These are phyloP conservation scores for Accipiter cooperii DNA, from an alignment of 2,113 vertebrate species.

Conservation along the genomic window DNA sequence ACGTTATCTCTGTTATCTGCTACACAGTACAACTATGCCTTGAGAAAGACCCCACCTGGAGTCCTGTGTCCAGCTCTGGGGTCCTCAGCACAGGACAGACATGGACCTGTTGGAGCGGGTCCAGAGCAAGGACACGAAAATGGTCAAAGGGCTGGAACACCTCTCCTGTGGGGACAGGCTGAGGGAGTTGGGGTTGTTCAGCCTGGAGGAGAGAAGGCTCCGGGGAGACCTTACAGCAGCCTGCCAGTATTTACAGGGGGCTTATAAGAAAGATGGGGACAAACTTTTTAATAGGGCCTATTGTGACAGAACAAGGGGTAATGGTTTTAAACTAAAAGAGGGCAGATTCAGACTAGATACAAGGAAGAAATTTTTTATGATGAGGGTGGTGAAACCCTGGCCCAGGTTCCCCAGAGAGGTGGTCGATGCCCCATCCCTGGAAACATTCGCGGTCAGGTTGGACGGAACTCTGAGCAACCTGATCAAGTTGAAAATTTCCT, in stretches of 20 bases:
- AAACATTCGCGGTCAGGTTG: not conserved
- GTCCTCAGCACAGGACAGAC: no score
- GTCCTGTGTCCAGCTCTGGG: not conserved
- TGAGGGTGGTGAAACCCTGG: not conserved
- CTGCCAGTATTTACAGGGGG: not conserved
- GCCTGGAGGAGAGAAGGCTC: not conserved
- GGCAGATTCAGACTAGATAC: not conserved
- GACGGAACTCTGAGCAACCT: not conserved
- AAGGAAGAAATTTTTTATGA: not conserved
- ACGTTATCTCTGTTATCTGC: not conserved
- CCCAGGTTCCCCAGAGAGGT: not conserved
- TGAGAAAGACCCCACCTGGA: not conserved
- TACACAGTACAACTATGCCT: rapidly evolving
- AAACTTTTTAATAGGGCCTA: no score
- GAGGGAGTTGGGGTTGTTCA: not conserved
- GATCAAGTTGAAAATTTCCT: not conserved
- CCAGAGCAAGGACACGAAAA: no score
- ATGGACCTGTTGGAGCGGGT: no score
- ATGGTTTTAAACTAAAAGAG: not conserved
- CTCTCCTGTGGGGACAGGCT: not conserved
- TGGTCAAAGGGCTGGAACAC: no score
- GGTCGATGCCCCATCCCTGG: not conserved
- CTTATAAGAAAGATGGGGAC: not conserved
- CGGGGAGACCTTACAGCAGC: not conserved
- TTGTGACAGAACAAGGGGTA: not conserved